Percentiles rank a stretch among this genome's conserved stretches.
These are phyloP conservation scores for Habrosyne pyritoides DNA, from an alignment of 2,888 invertebrate species.

Conservation along the genomic window DNA sequence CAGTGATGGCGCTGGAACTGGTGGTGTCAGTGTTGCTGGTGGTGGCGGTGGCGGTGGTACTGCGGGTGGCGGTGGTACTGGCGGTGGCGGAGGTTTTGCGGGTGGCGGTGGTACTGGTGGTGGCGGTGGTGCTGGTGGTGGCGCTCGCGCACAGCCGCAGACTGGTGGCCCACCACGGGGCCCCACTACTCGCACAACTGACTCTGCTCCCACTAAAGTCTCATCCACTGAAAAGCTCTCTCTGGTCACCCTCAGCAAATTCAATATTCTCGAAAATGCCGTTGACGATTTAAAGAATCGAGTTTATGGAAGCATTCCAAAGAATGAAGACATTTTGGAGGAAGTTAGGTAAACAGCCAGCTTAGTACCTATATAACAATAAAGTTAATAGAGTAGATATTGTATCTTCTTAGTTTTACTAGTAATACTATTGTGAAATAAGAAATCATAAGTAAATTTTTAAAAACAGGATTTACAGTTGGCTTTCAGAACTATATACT, in stretches of 20 bases:
- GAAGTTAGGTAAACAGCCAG: slow-evolving; percentile 61
- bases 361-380: not conserved
- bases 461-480: too few relatives aligned
- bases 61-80: not conserved
- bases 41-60: not conserved
- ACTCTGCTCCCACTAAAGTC: slow-evolving; percentile 1
- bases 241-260: slow-evolving; percentile 73
- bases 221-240: slow-evolving; percentile 59
- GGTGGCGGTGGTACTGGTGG: not conserved
- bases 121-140: not conserved
- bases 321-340: slow-evolving; percentile 67
- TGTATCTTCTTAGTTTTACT: too few relatives aligned
- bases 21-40: not conserved
- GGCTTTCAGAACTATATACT: too few relatives aligned
- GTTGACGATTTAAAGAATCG: slow-evolving; percentile 67
- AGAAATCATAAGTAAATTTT: too few relatives aligned
- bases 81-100: not conserved
- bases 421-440: too few relatives aligned
- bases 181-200: slow-evolving; percentile 8
- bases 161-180: not conserved
- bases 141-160: not conserved
- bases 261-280: slow-evolving; percentile 61
- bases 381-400: not conserved
- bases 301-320: slow-evolving; percentile 71
- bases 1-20: not conserved